These are phyloP conservation scores for Latheticus oryzae DNA, from an alignment of 2,888 invertebrate genomes.

Conservation along the genomic window DNA sequence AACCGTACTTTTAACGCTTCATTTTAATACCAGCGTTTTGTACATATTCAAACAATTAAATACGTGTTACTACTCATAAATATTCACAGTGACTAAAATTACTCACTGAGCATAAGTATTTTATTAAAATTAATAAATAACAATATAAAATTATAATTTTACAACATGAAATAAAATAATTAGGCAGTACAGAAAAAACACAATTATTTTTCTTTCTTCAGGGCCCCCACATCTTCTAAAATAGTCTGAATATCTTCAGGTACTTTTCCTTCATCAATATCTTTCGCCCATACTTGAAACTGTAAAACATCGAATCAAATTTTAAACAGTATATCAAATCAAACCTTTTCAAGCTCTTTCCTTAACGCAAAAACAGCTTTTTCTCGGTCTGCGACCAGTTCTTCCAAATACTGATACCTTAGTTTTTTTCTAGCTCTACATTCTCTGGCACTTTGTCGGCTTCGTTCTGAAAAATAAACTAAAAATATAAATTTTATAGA, in stretches of 20 bases:
- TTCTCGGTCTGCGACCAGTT: constrained; percentile 92
- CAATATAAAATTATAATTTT: constrained; percentile 16
- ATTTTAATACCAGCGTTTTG: too few relatives aligned
- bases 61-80: too few relatives aligned
- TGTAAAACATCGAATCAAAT: constrained; percentile 67
- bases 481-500: too few relatives aligned
- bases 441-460: constrained; percentile 96
- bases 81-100: too few relatives aligned
- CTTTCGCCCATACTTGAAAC: constrained; percentile 85
- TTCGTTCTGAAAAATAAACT: constrained; percentile 80
- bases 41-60: too few relatives aligned
- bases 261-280: constrained; percentile 82
- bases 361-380: constrained; percentile 89
- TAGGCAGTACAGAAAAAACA: not conserved
- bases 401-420: constrained; percentile 96
- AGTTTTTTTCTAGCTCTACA: constrained; percentile 97
- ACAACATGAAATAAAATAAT: too few relatives aligned
- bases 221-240: constrained; percentile 78
- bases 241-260: constrained; percentile 83
- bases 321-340: constrained; percentile 1
- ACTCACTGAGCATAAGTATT: too few relatives aligned
- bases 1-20: too few relatives aligned
- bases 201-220: constrained; percentile 75
- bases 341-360: constrained; percentile 90
- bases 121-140: not conserved